Percentiles rank a stretch among this genome's conserved stretches.
Evolutionary conservation across 2,113 vertebrate species (phyloP).

Genomic region (Zapornia atra): DNA sequence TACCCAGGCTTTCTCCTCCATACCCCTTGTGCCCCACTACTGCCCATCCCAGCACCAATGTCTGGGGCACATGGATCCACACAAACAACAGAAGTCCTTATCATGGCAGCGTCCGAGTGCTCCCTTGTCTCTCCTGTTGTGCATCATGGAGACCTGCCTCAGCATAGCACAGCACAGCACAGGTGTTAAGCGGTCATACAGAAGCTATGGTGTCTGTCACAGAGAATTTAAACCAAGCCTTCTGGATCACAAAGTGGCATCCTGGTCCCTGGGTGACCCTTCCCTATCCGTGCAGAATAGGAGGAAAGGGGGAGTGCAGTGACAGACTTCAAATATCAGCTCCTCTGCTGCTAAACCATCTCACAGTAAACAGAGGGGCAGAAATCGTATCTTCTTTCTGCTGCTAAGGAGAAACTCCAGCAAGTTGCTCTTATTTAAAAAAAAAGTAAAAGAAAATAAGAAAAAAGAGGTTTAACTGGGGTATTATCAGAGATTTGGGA

Average conservation of each 20-base stretch:
- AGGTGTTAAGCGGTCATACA: not conserved
- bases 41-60: not conserved
- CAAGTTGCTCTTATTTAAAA: not conserved
- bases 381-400: not conserved
- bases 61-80: not conserved
- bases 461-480: not conserved
- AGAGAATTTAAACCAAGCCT: not conserved
- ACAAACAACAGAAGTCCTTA: rapidly evolving
- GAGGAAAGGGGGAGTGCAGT: not conserved
- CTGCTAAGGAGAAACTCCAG: not conserved
- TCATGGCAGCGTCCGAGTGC: rapidly evolving
- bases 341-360: not conserved
- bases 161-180: not conserved
- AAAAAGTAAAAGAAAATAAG: not conserved
- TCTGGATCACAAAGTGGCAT: not conserved
- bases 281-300: not conserved
- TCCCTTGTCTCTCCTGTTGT: not conserved
- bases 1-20: not conserved
- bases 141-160: not conserved
- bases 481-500: slow-evolving; percentile 38
- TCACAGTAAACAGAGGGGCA: not conserved
- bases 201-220: not conserved
- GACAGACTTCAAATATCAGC: not conserved
- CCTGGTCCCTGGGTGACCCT: not conserved
- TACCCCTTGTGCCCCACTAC: not conserved